Evolutionary conservation across 2,797 vertebrate species (phyloP).

Genomic region (Enteromius mattozi): DNA sequence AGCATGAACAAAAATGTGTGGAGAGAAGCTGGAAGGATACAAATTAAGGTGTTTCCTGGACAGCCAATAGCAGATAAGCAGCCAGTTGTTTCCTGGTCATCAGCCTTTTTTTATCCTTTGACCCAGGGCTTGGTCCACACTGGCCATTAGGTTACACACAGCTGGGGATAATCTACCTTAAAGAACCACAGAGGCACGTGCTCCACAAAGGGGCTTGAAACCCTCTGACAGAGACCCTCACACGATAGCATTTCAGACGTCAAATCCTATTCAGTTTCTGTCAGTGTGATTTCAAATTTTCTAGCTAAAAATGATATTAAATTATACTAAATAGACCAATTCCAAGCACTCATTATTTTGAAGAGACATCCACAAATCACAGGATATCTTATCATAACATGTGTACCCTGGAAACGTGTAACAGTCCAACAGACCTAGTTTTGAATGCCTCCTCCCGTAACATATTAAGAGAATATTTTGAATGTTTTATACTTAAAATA

Average conservation of each 20-base stretch:
- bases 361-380: neutral
- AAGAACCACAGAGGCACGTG: neutral
- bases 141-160: conserved; percentile 48
- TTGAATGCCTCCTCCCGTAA: neutral
- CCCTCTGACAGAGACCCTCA: neutral
- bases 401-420: neutral
- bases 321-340: neutral
- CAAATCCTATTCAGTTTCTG: neutral
- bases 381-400: neutral
- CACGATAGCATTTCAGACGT: neutral
- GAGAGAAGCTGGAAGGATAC: conserved; percentile 13
- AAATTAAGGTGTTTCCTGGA: conserved; percentile 47
- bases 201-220: neutral
- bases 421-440: neutral
- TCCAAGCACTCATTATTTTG: neutral
- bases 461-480: neutral
- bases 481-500: too few relatives aligned
- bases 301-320: neutral
- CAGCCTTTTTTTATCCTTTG: conserved; percentile 62
- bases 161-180: conserved; percentile 18
- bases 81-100: conserved; percentile 71
- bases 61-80: conserved; percentile 61
- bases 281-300: neutral
- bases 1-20: conserved; percentile 58
- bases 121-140: conserved; percentile 34